A percentile compares a stretch with the other conserved stretches of the same genome.
phyloP scores from a whole-genome alignment of 2,888 invertebrate genomes.

The Operophtera brumata region DNA sequence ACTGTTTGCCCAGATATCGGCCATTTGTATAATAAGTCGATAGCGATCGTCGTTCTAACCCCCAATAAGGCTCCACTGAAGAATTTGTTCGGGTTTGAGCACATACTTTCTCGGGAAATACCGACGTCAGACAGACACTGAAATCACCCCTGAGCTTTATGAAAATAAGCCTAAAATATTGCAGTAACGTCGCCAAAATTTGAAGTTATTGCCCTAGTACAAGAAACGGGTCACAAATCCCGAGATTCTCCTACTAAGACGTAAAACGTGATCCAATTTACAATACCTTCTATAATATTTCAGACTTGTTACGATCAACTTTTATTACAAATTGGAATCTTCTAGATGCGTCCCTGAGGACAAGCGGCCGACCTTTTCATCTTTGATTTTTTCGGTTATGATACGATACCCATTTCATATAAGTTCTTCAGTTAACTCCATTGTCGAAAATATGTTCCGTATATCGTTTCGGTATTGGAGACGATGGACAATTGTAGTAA shows the following conservation, averaged over 20 bases:
- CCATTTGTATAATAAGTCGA: constrained; percentile 76
- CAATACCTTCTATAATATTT: constrained; percentile 66
- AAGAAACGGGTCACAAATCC: constrained; percentile 51
- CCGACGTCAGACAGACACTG: constrained; percentile 35
- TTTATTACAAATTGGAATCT: constrained; percentile 70
- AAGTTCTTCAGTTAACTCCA: constrained; percentile 35
- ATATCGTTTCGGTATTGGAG: not conserved
- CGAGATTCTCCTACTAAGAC: constrained; percentile 49
- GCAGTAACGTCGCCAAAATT: constrained; percentile 31
- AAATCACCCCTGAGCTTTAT: constrained; percentile 37
- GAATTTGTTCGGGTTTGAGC: constrained; percentile 53
- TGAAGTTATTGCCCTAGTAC: constrained; percentile 38
- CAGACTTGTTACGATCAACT: constrained; percentile 69
- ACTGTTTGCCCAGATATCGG: constrained; percentile 62
- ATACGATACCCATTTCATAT: constrained; percentile 40
- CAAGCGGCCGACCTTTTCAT: constrained; percentile 48
- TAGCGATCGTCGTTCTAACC: constrained; percentile 61
- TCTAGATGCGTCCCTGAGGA: constrained; percentile 59
- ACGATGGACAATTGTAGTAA: not conserved
- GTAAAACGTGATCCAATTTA: constrained; percentile 72
- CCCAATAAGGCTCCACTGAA: constrained; percentile 51
- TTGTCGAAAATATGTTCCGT: not conserved
- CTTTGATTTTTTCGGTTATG: constrained; percentile 49
- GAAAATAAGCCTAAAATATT: constrained; percentile 34
- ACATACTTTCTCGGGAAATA: constrained; percentile 41